Evolutionary conservation across 2,888 invertebrate species (phyloP), one percentile per base, ranked within the genome.

Genomic region (Rutpela maculata): DNA sequence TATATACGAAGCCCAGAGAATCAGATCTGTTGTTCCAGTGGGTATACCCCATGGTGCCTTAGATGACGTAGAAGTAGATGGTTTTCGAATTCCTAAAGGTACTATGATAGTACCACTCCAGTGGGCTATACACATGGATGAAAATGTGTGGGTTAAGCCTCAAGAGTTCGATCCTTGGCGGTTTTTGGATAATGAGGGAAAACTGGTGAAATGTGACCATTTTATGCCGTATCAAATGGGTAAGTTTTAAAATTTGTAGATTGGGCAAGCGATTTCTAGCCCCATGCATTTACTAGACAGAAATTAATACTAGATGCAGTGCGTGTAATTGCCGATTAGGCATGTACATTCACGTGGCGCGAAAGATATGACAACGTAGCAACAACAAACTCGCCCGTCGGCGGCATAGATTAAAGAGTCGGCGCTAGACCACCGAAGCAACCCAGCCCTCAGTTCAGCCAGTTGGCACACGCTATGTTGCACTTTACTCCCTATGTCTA

Each of bases 181-280:
- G 69, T 97, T 97, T 86, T 87, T 97, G 5, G 90, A 91, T 62
- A 89, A 91, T 0, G 92, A 93, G 56, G 95, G 94, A 0, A 91
- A 90, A 71, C 91, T 95, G 78, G 85, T 89, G 4, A 94, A 93
- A 77, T 93, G 93, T 0, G 93, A 93, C 63, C 91, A 93, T 74
- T 96, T 96, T 85, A 93, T 97, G 84, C 96, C 97, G 0, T 97
- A 96, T 87, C 97, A 97, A 90, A 93, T 93, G 79, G 97, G 97
- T 95, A 88, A 80, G 77, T 74, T 15, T 67, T 55, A 35, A 62
- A n/a, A 26, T 26, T 26, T 26, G 22, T 26, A 26, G 22, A 26
- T 26, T 26, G 1, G 22, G 22, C 22, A n/a, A n/a, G n/a, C n/a
- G n/a, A n/a, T n/a, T n/a, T n/a, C n/a, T n/a, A n/a, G n/a, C n/a